Evolutionary conservation across 2,113 vertebrate species (phyloP).

Genomic region (Rhinogobius similis): DNA sequence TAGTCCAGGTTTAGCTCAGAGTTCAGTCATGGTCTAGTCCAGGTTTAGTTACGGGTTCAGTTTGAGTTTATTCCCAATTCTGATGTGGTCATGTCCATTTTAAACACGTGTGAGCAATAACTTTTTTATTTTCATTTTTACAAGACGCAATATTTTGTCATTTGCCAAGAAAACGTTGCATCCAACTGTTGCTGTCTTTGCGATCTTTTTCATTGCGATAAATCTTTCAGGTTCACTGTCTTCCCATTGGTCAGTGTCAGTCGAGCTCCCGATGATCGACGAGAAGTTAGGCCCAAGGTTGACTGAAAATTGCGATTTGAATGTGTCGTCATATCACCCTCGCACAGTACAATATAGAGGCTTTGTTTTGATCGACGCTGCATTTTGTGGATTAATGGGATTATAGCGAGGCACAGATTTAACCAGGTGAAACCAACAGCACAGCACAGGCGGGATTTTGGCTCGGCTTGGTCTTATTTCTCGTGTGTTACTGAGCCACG

Average conservation of each 20-base stretch:
- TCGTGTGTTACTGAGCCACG: not conserved
- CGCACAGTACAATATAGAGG: not conserved
- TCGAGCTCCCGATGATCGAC: not conserved
- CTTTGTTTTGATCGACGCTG: not conserved
- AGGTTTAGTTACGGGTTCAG: too few species aligned
- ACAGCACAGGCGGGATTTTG: conserved; percentile 3
- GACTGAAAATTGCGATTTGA: not conserved
- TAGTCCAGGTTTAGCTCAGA: too few species aligned
- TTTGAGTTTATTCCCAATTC: too few species aligned
- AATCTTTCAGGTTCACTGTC: too few species aligned
- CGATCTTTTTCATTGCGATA: not conserved
- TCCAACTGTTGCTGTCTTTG: not conserved
- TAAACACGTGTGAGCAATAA: too few species aligned
- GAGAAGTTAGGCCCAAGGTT: not conserved
- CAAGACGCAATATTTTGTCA: not conserved
- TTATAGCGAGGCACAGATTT: conserved; percentile 16
- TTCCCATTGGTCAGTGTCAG: not conserved
- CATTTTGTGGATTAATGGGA: not conserved
- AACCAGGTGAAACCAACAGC: conserved; percentile 14
- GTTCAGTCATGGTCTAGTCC: too few species aligned
- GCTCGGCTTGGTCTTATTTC: conserved; percentile 12
- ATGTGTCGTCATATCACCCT: not conserved
- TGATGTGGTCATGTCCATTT: too few species aligned
- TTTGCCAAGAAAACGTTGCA: not conserved
- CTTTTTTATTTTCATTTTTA: too few species aligned